These are phyloP conservation scores for Melanotaenia maccullochi DNA, from an alignment of 2,797 vertebrate genomes.

Conservation along the genomic window DNA sequence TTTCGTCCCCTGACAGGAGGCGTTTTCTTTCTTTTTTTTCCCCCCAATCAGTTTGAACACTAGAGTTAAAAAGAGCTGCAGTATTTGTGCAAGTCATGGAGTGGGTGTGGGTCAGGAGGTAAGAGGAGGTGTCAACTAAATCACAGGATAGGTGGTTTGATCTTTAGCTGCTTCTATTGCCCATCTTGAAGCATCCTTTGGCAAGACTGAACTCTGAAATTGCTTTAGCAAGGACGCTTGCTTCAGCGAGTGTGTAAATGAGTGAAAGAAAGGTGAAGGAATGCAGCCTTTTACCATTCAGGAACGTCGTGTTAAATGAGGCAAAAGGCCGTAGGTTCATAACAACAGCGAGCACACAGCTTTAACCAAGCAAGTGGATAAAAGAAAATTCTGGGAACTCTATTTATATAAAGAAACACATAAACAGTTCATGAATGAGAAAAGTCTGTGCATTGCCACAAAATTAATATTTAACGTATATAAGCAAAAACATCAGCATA, in stretches of 20 bases:
- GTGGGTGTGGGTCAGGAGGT: neutral
- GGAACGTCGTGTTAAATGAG: neutral
- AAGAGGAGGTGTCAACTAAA: neutral
- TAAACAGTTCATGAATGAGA: neutral
- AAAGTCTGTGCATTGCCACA: slow-evolving; percentile 3
- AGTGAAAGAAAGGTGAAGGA: neutral
- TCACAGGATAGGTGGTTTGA: slow-evolving; percentile 11
- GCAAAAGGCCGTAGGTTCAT: neutral
- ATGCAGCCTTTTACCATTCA: slow-evolving; percentile 1
- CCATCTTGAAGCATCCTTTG: neutral
- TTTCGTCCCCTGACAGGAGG: neutral
- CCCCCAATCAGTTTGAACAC: neutral
- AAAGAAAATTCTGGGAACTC: neutral
- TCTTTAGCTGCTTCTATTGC: neutral
- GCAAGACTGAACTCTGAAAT: neutral
- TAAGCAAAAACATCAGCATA: neutral
- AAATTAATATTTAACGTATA: neutral
- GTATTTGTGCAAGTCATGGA: neutral
- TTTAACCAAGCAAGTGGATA: neutral
- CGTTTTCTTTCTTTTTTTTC: slow-evolving; percentile 1
- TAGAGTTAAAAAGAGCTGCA: neutral
- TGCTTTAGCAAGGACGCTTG: neutral
- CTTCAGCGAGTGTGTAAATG: neutral
- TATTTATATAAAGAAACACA: neutral
- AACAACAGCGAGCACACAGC: neutral